Conservation (phyloP, 2,888 invertebrate species). For the Agrotis clavis region DNA sequence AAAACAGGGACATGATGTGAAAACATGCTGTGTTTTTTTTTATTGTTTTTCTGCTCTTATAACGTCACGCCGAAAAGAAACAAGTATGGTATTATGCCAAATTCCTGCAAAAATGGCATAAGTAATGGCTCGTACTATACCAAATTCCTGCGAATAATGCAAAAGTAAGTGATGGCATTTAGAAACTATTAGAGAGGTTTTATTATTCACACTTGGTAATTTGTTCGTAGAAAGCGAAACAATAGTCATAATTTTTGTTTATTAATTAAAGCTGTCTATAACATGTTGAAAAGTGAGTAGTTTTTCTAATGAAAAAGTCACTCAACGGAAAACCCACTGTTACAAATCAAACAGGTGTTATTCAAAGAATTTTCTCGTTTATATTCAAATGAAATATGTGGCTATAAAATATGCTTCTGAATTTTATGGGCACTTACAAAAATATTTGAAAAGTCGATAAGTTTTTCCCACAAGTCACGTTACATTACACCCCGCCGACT, state of each 20-base stretch:
- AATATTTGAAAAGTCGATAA: conserved; percentile 76
- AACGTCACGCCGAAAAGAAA: no score
- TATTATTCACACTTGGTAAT: neutral
- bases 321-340: neutral
- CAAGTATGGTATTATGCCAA: no score
- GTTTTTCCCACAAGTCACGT: conserved; percentile 80
- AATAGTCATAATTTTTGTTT: conserved; percentile 14
- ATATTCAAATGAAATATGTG: conserved; percentile 37
- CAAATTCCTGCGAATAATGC: no score
- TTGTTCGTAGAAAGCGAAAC: conserved; percentile 28
- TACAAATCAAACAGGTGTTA: conserved; percentile 38
- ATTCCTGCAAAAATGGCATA: neutral
- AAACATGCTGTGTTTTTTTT: conserved; percentile 32
- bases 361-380: conserved; percentile 3
- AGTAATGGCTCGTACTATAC: no score
- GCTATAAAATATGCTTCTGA: conserved; percentile 22
- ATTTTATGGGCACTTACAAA: conserved; percentile 26
- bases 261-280: neutral
- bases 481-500: conserved; percentile 45
- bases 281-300: no score
- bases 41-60: neutral
- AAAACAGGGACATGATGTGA: conserved; percentile 40
- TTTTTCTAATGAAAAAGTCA: no score
- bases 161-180: no score
- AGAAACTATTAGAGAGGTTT: no score